These are phyloP conservation scores for Brachirus orientalis DNA, from an alignment of 2,113 vertebrate species.

Conservation along the genomic window DNA sequence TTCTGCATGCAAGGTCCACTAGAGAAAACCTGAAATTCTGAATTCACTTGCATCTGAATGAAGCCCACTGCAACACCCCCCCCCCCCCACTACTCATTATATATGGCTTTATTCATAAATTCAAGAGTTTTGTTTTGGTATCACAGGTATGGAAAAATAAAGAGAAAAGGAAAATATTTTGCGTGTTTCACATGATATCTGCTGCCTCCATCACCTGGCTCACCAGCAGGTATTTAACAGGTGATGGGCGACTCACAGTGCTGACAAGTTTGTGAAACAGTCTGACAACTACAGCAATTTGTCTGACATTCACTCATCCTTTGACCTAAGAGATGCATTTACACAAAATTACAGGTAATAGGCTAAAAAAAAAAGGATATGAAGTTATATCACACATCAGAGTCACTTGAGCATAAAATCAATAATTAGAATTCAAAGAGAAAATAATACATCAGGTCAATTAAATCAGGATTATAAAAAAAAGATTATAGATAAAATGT, in stretches of 20 bases:
- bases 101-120: conserved; percentile 81
- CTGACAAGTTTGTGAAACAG: conserved; percentile 58
- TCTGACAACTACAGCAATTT: conserved; percentile 58
- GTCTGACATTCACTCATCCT: conserved; percentile 68
- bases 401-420: conserved; percentile 74
- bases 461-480: conserved; percentile 77
- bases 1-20: conserved; percentile 63
- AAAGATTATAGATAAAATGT: conserved; percentile 75
- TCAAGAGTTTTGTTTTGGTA: conserved; percentile 81
- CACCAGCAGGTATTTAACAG: conserved; percentile 43
- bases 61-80: conserved; percentile 54
- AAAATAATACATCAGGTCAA: conserved; percentile 74
- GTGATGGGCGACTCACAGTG: conserved; percentile 51
- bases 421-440: conserved; percentile 65
- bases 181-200: conserved; percentile 38
- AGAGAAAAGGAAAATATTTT: conserved; percentile 18
- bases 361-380: conserved; percentile 56
- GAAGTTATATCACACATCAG: conserved; percentile 72
- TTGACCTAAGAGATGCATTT: conserved; percentile 56
- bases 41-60: conserved; percentile 49
- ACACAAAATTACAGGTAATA: conserved; percentile 51
- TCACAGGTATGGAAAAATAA: conserved; percentile 62
- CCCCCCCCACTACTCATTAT: background rate
- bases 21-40: conserved; percentile 52
- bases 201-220: conserved; percentile 36